phyloP scores from a whole-genome alignment of 2,113 vertebrate genomes.

The Menura novaehollandiae region DNA sequence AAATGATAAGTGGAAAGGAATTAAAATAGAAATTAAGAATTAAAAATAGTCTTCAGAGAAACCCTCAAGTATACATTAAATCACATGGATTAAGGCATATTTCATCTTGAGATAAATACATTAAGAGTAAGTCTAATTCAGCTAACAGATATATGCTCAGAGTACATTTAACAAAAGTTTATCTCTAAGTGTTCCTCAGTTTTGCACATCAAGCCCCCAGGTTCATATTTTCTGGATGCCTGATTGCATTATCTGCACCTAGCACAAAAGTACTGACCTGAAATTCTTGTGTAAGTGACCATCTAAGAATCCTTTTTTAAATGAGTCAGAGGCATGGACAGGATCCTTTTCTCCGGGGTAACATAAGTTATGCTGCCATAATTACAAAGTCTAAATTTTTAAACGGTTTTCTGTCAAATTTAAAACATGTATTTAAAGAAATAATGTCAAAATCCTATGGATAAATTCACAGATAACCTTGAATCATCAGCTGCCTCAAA shows the following conservation, averaged over 20 bases:
- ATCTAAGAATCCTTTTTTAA: background rate
- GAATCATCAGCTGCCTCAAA: background rate
- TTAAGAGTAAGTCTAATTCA: background rate
- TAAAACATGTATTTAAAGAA: background rate
- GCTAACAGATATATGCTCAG: background rate
- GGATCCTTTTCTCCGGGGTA: background rate
- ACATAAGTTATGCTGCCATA: background rate
- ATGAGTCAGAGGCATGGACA: background rate
- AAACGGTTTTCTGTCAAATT: background rate
- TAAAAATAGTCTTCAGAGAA: background rate
- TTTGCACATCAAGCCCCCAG: background rate
- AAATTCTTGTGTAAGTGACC: slow-evolving; percentile 40
- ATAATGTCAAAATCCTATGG: background rate
- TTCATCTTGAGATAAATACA: background rate
- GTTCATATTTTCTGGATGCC: slow-evolving; percentile 22
- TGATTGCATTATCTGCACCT: background rate
- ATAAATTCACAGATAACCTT: background rate
- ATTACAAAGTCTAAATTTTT: background rate
- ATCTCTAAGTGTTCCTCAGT: background rate
- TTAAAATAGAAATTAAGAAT: background rate
- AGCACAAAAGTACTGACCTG: background rate
- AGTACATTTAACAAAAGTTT: background rate
- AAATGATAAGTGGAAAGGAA: background rate
- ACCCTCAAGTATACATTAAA: background rate
- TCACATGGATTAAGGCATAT: background rate